Evolutionary conservation across 2,888 invertebrate species (phyloP).

Genomic region (Hydriomena furcata): DNA sequence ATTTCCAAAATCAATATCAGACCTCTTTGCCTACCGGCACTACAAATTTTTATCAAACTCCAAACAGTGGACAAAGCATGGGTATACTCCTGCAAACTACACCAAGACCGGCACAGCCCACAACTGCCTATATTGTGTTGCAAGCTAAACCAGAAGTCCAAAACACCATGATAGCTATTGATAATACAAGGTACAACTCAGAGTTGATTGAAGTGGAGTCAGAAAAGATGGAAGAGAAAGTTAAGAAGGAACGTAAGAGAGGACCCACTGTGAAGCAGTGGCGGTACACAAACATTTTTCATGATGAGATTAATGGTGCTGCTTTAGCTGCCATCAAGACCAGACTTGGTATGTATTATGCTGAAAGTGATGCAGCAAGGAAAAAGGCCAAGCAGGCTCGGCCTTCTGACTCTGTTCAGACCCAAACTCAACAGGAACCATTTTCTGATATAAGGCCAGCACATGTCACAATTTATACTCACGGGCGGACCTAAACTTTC

Average conservation of each 20-base stretch:
- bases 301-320: constrained; percentile 81
- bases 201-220: constrained; percentile 45
- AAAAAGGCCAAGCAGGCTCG: constrained; percentile 72
- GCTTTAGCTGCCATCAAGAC: constrained; percentile 80
- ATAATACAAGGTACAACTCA: constrained; percentile 51
- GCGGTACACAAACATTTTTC: constrained; percentile 83
- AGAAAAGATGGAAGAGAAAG: constrained; percentile 56
- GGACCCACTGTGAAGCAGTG: constrained; percentile 81
- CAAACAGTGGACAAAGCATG: constrained; percentile 71
- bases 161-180: constrained; percentile 58
- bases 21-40: constrained; percentile 61
- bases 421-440: constrained; percentile 60
- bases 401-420: constrained; percentile 62
- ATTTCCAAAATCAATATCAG: constrained; percentile 78
- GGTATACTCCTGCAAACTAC: constrained; percentile 70
- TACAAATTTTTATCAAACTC: constrained; percentile 74
- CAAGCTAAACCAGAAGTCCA: constrained; percentile 71
- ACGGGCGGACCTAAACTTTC: constrained; percentile 28
- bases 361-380: constrained; percentile 76
- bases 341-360: constrained; percentile 78
- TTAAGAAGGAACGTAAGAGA: constrained; percentile 71
- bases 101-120: constrained; percentile 65
- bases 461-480: constrained; percentile 72
- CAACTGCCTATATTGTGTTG: constrained; percentile 71
- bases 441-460: constrained; percentile 63